Evolutionary conservation across 2,113 vertebrate genomes (phyloP).

Genomic region (Sebastes schlegelii): DNA sequence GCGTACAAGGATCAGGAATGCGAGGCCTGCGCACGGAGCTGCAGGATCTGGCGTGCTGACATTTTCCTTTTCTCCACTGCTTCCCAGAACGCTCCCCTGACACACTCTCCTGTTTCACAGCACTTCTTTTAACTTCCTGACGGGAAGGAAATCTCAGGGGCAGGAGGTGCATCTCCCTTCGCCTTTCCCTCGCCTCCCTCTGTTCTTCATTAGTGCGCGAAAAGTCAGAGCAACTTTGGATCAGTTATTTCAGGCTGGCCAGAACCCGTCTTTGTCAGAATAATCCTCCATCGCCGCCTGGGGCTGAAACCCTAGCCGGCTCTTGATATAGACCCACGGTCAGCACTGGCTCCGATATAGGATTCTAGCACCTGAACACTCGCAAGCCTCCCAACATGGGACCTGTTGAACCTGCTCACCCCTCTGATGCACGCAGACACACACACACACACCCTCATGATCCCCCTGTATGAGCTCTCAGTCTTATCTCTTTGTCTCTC

Average conservation of each 20-base stretch:
- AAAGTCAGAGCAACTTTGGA: constrained; percentile 70
- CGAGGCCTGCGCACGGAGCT: constrained; percentile 28
- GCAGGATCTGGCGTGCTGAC: constrained; percentile 57
- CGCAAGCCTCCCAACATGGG: constrained; percentile 69
- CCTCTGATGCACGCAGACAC: constrained; percentile 55
- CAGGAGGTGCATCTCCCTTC: constrained; percentile 50
- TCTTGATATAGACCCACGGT: constrained; percentile 82
- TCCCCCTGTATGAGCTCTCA: constrained; percentile 41
- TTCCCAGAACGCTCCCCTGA: constrained; percentile 64
- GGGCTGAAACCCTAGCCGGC: constrained; percentile 74
- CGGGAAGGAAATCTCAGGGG: constrained; percentile 60
- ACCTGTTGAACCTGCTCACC: constrained; percentile 80
- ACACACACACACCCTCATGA: constrained; percentile 41
- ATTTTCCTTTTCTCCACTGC: constrained; percentile 64
- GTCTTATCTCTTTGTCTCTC: constrained; percentile 45
- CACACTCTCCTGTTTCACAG: constrained; percentile 63
- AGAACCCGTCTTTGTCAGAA: constrained; percentile 80
- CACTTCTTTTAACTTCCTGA: constrained; percentile 69
- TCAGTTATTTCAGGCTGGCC: constrained; percentile 79
- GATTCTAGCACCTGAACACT: constrained; percentile 82
- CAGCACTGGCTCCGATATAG: constrained; percentile 79
- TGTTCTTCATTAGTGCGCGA: constrained; percentile 71
- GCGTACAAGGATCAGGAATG: constrained; percentile 51
- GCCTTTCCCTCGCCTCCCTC: constrained; percentile 36
- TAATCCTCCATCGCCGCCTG: constrained; percentile 72